Evolutionary conservation across 92 coral and sea anemone genomes (phyloP), one percentile per base, ranked within the genome.

Genomic region (Chrysogorgia sp.): DNA sequence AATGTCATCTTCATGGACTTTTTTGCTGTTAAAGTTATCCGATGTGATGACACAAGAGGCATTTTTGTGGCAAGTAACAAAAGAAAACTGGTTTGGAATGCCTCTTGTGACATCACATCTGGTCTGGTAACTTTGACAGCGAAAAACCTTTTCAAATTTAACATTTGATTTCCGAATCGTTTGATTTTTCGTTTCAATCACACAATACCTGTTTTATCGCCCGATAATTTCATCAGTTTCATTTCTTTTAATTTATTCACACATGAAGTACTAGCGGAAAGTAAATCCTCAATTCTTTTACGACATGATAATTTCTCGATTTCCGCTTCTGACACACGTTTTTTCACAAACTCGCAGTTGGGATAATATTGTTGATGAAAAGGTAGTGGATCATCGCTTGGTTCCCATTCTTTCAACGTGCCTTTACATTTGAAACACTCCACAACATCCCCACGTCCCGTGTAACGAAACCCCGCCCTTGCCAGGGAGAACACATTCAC

Each of bases 391-490:
- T 85, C 88, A 63, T 96, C 99, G 24, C 87, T 90, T n/a, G 87
- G 91, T 67, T 87, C 88, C 99, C 99, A 96, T 61, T 92, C 93
- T 66, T 92, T 96, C 26, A 96, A 88, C 37, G 96, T 96, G 19
- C 99, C 99, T 41, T 92, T 88, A 77, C 99, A 96, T 63, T 86
- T 86, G 74, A 87, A 92, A 58, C 99, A 96, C 84, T 92, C 90
- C n/a, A 96, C 99, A 0, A 96, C 90, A 61, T 96, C 99, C 15
- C 92, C 99, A 0, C 88, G 87, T n/a, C 99, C 99, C 24, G 99
- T 89, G 62, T 92, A 96, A 23, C 86, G 75, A 76, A 96, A 96
- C 23, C 99, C 99, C 9, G 99, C 99, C 40, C 99, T 87, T 41
- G 99, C 99, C 70, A 96, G 88, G 58, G 92, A 92, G 63, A 96